Base-by-base conservation (phyloP, 2,888 invertebrate species). In the Euzetes globulus region DNA sequence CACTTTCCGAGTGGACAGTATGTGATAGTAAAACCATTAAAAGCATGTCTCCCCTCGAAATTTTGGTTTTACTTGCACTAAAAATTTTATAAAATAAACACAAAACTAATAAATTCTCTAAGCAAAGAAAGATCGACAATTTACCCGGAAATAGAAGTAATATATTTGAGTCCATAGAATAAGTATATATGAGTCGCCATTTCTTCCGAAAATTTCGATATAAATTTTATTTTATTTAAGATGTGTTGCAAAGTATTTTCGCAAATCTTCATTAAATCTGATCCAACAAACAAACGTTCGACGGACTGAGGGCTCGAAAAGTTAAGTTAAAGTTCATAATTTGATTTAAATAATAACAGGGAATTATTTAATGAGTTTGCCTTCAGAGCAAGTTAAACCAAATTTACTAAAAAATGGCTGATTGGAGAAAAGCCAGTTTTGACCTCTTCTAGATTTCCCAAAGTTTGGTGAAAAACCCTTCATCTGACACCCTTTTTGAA, bases 31-130 rank as follows among this genome's bases (percentile, higher is more conserved):
- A 25, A 37, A 68, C 1, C 41, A 73, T 52, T 9, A 68, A 41
- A 33, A 73, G 15, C 73, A 73, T 73, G 17, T 73, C 73, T 65
- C 45, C 73, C 15, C 65, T 37, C 27, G 50, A 45, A 3, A 73
- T 29, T 27, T 70, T 68, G 0, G 25, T 7, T 4, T n/a, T 19
- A 22, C 25, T 25, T 9, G 27, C 29, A 15, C 52, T 71, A 25
- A 25, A 22, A 65, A 22, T 19, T 15, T 29, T 41, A 33, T 55
- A 25, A 25, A 52, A 37, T 73, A 27, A 45, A 41, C 3, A 1
- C 6, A 17, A 15, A 68, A 68, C 41, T 68, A 17, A 29, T 11
- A 27, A 1, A 63, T 17, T 33, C 1, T 33, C 17, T 6, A 19
- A 15, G n/a, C 6, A 17, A 55, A 19, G 4, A 19, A 6, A 4